Conservation (phyloP, 2,888 invertebrate genomes). For the Euzophera pinguis region DNA sequence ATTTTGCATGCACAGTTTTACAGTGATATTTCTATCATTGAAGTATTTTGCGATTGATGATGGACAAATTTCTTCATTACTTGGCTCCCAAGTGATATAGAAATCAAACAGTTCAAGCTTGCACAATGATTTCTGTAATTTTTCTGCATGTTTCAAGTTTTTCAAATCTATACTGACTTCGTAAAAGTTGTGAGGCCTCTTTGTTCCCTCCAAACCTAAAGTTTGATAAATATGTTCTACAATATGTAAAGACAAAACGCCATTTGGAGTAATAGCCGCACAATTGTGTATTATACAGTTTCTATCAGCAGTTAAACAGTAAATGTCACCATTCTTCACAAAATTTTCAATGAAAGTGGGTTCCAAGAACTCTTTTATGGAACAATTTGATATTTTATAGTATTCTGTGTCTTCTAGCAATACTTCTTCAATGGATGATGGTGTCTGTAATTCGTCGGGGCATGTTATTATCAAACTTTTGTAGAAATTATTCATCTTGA, state of each 20-base stretch:
- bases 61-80: conserved; percentile 52
- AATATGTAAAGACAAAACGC: conserved; percentile 51
- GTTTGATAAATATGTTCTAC: conserved; percentile 56
- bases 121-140: conserved; percentile 25
- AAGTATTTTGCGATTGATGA: conserved; percentile 71
- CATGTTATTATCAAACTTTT: conserved; percentile 59
- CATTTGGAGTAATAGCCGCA: conserved; percentile 58
- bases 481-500: conserved; percentile 58
- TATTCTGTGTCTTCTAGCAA: conserved; percentile 57
- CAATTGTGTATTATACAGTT: conserved; percentile 61
- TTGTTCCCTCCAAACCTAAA: conserved; percentile 62
- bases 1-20: conserved; percentile 37
- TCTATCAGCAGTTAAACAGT: conserved; percentile 48
- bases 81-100: conserved; percentile 55
- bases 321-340: conserved; percentile 51
- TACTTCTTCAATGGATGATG: conserved; percentile 43
- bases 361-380: conserved; percentile 51
- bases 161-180: conserved; percentile 56
- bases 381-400: conserved; percentile 48
- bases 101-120: conserved; percentile 54
- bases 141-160: conserved; percentile 34
- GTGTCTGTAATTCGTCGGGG: conserved; percentile 58
- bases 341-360: conserved; percentile 57
- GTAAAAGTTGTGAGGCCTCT: conserved; percentile 50
- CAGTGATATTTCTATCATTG: conserved; percentile 40